A percentile compares a stretch with the other conserved stretches of the same genome.
Evolutionary conservation across 2,113 vertebrate genomes (phyloP).

Genomic region (Vulpes ferrilata): DNA sequence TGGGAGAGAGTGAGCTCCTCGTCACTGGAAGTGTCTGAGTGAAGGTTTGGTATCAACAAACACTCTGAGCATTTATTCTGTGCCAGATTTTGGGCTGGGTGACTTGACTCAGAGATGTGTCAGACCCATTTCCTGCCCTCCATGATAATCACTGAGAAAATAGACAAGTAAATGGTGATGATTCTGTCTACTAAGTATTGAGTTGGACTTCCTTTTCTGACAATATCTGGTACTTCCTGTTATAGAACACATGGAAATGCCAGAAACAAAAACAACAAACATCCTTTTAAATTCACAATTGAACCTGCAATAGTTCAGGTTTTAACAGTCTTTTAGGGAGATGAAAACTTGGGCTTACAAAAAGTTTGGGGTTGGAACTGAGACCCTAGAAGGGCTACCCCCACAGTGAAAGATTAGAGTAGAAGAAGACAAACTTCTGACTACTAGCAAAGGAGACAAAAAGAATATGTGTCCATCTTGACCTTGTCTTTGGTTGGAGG

Average conservation of each 20-base stretch:
- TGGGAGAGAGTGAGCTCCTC: neutral
- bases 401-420: neutral
- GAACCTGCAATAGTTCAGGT: neutral
- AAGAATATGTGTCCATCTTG: neutral
- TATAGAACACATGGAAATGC: conserved; percentile 16
- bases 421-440: conserved; percentile 18
- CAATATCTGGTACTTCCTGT: conserved; percentile 67
- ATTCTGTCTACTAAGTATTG: conserved; percentile 18
- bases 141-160: conserved; percentile 38
- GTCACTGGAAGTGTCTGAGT: neutral
- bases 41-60: neutral
- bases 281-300: conserved; percentile 5
- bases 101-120: conserved; percentile 59
- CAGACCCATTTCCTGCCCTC: conserved; percentile 48
- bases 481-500: neutral
- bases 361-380: neutral
- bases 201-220: conserved; percentile 75
- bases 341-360: conserved; percentile 13
- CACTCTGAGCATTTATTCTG: neutral
- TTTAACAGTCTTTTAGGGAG: conserved; percentile 56
- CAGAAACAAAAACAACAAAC: conserved; percentile 59
- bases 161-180: conserved; percentile 61
- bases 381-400: neutral
- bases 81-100: neutral
- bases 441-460: neutral